Evolutionary conservation across 2,113 vertebrate species (phyloP).

Genomic region (Speoplatyrhinus poulsoni): DNA sequence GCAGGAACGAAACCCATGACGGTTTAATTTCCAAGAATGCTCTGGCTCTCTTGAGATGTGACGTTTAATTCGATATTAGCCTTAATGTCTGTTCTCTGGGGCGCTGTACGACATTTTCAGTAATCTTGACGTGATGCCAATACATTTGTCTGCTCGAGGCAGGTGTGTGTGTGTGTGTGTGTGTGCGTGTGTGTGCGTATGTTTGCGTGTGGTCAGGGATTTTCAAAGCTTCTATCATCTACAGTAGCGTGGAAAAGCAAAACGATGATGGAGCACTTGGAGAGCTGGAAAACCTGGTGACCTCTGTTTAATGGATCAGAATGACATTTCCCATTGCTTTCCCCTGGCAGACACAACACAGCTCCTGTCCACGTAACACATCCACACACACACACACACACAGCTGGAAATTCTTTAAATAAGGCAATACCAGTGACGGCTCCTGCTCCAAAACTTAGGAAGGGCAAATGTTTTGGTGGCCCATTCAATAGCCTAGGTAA

Average conservation of each 20-base stretch:
- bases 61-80: not conserved
- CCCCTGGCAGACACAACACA: constrained; percentile 41
- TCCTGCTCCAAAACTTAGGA: too few species aligned
- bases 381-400: constrained; percentile 16
- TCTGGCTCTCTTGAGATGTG: not conserved
- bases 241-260: constrained; percentile 39
- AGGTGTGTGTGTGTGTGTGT: constrained; percentile 26
- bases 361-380: constrained; percentile 9
- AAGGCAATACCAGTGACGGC: too few species aligned
- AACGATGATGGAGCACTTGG: constrained; percentile 62
- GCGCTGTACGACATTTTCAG: constrained; percentile 1
- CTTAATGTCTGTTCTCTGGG: not conserved
- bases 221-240: constrained; percentile 67
- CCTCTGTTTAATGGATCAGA: constrained; percentile 66
- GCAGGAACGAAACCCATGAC: not conserved
- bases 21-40: not conserved
- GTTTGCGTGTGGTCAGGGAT: not conserved
- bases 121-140: not conserved
- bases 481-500: too few species aligned
- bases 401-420: not conserved
- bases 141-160: not conserved
- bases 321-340: constrained; percentile 62
- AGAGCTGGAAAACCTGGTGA: constrained; percentile 49
- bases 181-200: constrained; percentile 19
- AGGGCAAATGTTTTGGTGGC: too few species aligned